These are phyloP conservation scores for Hirtodrosophila duncani DNA, from an alignment of 2,888 invertebrate genomes.

Conservation along the genomic window DNA sequence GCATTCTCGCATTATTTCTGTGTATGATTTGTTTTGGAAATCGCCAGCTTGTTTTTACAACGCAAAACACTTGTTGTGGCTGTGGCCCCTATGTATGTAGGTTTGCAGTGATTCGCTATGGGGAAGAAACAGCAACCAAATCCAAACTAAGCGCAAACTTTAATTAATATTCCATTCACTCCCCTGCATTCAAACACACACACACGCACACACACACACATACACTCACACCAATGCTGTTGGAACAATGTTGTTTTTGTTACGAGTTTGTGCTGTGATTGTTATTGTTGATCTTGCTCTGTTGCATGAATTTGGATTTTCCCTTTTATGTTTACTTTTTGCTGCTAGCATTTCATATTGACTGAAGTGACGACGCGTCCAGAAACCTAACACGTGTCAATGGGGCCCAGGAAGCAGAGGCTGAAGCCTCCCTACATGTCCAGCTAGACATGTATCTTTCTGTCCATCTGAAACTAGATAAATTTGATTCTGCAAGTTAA, in stretches of 20 bases:
- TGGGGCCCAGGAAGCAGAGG: constrained; percentile 36
- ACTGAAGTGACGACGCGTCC: constrained; percentile 18
- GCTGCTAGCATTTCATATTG: constrained; percentile 15
- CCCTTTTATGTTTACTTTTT: constrained; percentile 39
- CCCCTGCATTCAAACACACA: constrained; percentile 19
- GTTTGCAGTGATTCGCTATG: constrained; percentile 10
- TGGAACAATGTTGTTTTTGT: constrained; percentile 53
- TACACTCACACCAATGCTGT: constrained; percentile 22
- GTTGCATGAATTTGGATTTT: constrained; percentile 29
- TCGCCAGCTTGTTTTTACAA: constrained; percentile 60
- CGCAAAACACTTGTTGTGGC: constrained; percentile 65
- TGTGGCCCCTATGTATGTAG: constrained; percentile 4
- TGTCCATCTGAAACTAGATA: too few relatives aligned
- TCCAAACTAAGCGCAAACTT: constrained; percentile 65
- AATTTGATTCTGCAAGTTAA: too few relatives aligned
- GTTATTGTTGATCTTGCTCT: constrained; percentile 21
- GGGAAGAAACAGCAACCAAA: too few relatives aligned
- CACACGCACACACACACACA: constrained; percentile 3
- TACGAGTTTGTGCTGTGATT: constrained; percentile 29
- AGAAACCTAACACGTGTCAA: constrained; percentile 39
- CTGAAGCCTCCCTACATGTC: too few relatives aligned
- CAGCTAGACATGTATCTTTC: too few relatives aligned
- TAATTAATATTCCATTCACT: constrained; percentile 75
- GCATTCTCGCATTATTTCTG: constrained; percentile 32
- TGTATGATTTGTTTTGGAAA: constrained; percentile 39